Base-by-base conservation (phyloP, 2,113 vertebrate species). In the Leptobrachium leishanense region DNA sequence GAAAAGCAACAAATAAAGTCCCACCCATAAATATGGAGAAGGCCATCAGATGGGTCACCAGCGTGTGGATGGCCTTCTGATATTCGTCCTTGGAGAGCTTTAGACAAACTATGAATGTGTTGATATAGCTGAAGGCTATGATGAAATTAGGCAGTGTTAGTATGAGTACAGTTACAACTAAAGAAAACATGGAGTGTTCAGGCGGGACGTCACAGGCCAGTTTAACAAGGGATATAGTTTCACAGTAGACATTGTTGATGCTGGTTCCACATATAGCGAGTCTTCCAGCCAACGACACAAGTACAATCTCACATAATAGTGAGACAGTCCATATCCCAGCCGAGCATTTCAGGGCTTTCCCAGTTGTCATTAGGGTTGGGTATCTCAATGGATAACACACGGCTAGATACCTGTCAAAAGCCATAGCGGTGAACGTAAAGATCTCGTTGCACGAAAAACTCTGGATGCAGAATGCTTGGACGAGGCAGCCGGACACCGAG, bases 161-260 rank as follows among this genome's bases (percentile, higher is more conserved):
- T 0, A 71, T 7, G 2, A 53, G 1, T 5, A 50, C 2, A 2
- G 42, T 43, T 20, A 11, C 4, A 39, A 63, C 8, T 5, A 77
- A 31, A 77, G 0, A 8, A 57, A 5, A 5, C n/a, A n/a, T n/a
- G n/a, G n/a, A n/a, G n/a, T n/a, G n/a, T n/a, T n/a, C 20, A 63
- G 0, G 42, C 2, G 10, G 41, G 12, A 64, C 57, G 2, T 43
- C 39, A 64, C 76, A 78, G 13, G 76, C 57, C 55, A 78, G 12
- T 4, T 39, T 43, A 1, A 53, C 2, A 1, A 78, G 42, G 11
- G 76, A 71, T 20, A 78, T 15, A 6, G 57, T 78, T 39, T 78
- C 76, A 78, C 76, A 78, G 44, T 13, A 71, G 42, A 63, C 20
- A 20, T 64, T 78, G 43, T 71, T 64, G 5, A 78, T 78, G 9